Conservation (phyloP, 2,888 invertebrate genomes). For the Phoronis australis region DNA sequence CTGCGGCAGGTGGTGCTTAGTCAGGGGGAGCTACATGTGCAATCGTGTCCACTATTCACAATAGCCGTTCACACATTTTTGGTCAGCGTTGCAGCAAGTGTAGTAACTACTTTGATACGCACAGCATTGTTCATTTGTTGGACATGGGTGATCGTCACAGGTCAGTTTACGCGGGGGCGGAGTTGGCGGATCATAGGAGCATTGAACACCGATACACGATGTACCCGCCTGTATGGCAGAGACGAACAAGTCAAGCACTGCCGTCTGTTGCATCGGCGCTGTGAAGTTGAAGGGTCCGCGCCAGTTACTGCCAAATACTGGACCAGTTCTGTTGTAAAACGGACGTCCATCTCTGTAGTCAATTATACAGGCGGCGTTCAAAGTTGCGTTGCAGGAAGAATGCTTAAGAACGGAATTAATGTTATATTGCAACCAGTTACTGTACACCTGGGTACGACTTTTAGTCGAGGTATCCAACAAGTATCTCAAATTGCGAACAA, state of each 20-base stretch:
- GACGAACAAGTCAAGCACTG: conserved; percentile 22
- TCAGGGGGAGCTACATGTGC: no score
- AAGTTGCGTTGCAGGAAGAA: conserved; percentile 19
- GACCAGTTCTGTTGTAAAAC: conserved; percentile 21
- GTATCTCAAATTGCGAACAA: conserved; percentile 21
- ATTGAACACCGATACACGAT: conserved; percentile 17
- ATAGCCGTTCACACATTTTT: conserved; percentile 21
- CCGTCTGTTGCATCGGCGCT: conserved; percentile 26
- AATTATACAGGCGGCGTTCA: conserved; percentile 25
- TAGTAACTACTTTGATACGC: conserved; percentile 27
- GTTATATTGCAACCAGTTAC: conserved; percentile 20
- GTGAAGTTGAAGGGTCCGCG: conserved; percentile 22
- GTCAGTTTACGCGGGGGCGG: conserved; percentile 24
- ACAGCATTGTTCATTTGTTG: conserved; percentile 22
- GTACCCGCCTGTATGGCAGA: conserved; percentile 20
- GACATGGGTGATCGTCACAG: conserved; percentile 24
- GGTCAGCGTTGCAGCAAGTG: conserved; percentile 23
- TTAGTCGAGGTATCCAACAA: conserved; percentile 20
- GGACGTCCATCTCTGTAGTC: conserved; percentile 25
- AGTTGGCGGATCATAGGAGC: conserved; percentile 21
- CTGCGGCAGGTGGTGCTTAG: no score
- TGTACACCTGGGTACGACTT: conserved; percentile 12
- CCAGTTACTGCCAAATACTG: conserved; percentile 26
- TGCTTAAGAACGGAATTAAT: conserved; percentile 14
- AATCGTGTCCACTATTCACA: conserved; percentile 13